Evolutionary conservation across 2,888 invertebrate genomes (phyloP), one percentile per base, ranked within the genome.

Genomic region (Netelia virgata): DNA sequence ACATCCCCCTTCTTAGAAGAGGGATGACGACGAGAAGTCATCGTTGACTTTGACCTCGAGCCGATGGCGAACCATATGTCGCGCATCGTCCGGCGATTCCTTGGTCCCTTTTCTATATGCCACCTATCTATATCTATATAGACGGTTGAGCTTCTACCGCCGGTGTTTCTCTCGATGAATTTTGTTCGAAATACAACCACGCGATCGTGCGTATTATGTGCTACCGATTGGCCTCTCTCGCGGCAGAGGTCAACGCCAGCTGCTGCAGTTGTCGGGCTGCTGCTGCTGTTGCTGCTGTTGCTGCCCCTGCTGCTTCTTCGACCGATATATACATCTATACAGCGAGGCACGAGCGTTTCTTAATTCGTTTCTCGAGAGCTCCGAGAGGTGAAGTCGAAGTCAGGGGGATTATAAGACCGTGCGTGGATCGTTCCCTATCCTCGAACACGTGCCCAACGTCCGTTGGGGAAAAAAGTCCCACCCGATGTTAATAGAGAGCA

Each of bases 251-350:
- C 85, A 84, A 84, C 88, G 90, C 90, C 92, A 92, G 92, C 92
- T 92, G 92, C 90, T 88, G 88, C 91, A 91, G 90, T 91, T 91
- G 91, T 89, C 88, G 89, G 90, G 90, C 89, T 90, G 89, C 85
- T 87, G 85, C 83, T 86, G 70, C 82, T 84, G 53, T 61, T 77
- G 53, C 84, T 74, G 78, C 77, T 82, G 89, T 83, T 87, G 85
- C 83, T 86, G 70, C 47, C n/a, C 57, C 72, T 64, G 53, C 68
- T 43, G 59, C 59, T 68, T 59, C 82, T 84, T 47, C 68, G 74
- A 43, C 82, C 69, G 72, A 57, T 57, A 57, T 8, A 57, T 9
- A 57, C 18, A 57, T 57, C n/a, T 18, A 57, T 18, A 57, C 16
- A 57, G 1, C n/a, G n/a, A 55, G 59, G 64, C 66, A 18, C 57